Percentiles rank a stretch among this genome's conserved stretches.
These are phyloP conservation scores for Oncorhynchus keta DNA, from an alignment of 2,113 vertebrate species.

Conservation along the genomic window DNA sequence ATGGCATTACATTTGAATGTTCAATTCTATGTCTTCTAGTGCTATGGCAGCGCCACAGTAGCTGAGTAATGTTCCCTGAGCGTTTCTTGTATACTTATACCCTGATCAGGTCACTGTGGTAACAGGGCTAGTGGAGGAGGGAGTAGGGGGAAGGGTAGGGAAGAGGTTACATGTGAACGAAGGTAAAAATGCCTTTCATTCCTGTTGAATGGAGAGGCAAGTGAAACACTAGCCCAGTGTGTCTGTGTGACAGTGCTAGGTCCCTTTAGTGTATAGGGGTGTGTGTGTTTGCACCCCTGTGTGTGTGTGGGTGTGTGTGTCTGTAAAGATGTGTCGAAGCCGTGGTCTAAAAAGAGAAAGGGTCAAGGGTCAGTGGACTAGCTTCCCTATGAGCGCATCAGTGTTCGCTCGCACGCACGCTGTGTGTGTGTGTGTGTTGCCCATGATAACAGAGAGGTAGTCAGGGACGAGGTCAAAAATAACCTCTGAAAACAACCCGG, in stretches of 20 bases:
- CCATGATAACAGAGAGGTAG: background rate
- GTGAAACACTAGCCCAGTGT: constrained; percentile 2
- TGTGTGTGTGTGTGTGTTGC: too few relatives aligned
- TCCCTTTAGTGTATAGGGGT: background rate
- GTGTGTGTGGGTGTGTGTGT: constrained; percentile 3
- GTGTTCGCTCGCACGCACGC: background rate
- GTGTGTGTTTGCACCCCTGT: background rate
- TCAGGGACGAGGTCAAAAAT: background rate
- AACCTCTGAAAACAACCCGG: background rate
- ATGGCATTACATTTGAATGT: background rate
- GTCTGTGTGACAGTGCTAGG: constrained; percentile 1
- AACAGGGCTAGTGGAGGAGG: background rate
- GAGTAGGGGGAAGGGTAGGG: background rate
- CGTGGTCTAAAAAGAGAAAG: constrained; percentile 1
- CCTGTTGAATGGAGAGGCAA: background rate
- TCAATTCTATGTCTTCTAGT: background rate
- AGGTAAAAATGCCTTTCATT: constrained; percentile 1
- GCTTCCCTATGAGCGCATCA: background rate
- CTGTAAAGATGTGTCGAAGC: background rate
- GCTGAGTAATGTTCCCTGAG: constrained; percentile 14
- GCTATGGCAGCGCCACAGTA: background rate
- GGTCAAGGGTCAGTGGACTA: background rate
- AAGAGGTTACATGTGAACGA: background rate
- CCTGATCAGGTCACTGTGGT: background rate
- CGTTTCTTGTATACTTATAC: background rate